These are phyloP conservation scores for Odontamblyopus rebecca DNA, from an alignment of 2,797 vertebrate species.

Conservation along the genomic window DNA sequence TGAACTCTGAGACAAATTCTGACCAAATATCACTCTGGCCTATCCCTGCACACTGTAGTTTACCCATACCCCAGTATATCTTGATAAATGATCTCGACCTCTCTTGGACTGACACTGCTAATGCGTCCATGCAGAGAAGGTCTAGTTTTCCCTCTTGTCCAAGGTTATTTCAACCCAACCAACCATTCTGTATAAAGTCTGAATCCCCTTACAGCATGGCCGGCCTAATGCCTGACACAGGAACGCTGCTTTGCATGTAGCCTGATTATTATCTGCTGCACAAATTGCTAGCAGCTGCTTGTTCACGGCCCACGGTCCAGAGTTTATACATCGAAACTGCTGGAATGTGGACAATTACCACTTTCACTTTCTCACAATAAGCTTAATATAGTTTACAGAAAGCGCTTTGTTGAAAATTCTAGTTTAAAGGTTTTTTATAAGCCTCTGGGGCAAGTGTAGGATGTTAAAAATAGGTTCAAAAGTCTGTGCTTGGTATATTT, in stretches of 20 bases:
- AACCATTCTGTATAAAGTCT: slow-evolving; percentile 73
- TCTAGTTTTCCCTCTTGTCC: slow-evolving; percentile 68
- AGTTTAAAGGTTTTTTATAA: slow-evolving; percentile 66
- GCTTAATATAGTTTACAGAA: slow-evolving; percentile 76
- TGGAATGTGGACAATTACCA: slow-evolving; percentile 91
- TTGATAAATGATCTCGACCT: slow-evolving; percentile 58
- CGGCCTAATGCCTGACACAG: slow-evolving; percentile 74
- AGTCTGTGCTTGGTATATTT: slow-evolving; percentile 42
- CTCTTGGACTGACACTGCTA: slow-evolving; percentile 52
- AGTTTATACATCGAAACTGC: slow-evolving; percentile 91
- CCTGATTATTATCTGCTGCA: slow-evolving; percentile 88
- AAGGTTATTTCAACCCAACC: slow-evolving; percentile 82
- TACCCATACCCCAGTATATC: slow-evolving; percentile 43
- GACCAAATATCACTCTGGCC: neutral
- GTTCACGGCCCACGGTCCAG: slow-evolving; percentile 80
- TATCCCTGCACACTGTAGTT: slow-evolving; percentile 14
- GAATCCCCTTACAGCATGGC: slow-evolving; percentile 67
- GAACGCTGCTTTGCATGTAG: slow-evolving; percentile 85
- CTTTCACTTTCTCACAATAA: slow-evolving; percentile 86
- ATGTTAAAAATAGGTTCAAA: slow-evolving; percentile 25
- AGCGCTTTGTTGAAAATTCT: slow-evolving; percentile 74
- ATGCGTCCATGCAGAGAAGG: slow-evolving; percentile 59
- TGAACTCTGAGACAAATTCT: neutral
- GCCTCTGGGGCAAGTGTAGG: slow-evolving; percentile 53
- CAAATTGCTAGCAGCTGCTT: slow-evolving; percentile 93